Conservation (phyloP, 2,797 vertebrate species). For the Denticeps clupeoides region DNA sequence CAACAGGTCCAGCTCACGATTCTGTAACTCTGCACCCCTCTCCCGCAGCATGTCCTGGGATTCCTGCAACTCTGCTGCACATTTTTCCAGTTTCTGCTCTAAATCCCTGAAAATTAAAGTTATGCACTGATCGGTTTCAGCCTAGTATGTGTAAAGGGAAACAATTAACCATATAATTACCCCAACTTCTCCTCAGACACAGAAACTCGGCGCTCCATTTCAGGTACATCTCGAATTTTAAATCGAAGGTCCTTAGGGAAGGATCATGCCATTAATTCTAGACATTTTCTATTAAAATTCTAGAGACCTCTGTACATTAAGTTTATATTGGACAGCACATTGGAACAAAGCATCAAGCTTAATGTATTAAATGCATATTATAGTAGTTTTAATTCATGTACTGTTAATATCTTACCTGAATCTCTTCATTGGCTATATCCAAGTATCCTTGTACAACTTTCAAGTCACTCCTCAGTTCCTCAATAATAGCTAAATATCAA, state of each 20-base stretch:
- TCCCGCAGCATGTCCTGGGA: conserved; percentile 28
- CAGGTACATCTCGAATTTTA: conserved; percentile 39
- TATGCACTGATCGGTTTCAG: too few relatives aligned
- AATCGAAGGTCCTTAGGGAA: conserved; percentile 49
- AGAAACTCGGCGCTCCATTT: conserved; percentile 20
- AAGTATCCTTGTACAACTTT: conserved; percentile 55
- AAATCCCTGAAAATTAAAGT: too few relatives aligned
- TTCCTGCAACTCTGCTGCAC: conserved; percentile 36
- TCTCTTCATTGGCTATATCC: conserved; percentile 60
- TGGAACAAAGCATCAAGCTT: background rate
- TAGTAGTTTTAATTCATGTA: background rate
- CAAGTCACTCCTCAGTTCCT: conserved; percentile 54
- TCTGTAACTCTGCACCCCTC: conserved; percentile 48
- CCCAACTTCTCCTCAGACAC: conserved; percentile 38
- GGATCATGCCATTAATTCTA: too few relatives aligned
- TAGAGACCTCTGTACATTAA: background rate
- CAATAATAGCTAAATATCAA: conserved; percentile 46
- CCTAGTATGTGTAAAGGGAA: too few relatives aligned
- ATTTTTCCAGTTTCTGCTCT: conserved; percentile 47
- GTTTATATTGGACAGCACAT: too few relatives aligned
- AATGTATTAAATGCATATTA: background rate
- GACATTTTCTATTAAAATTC: too few relatives aligned
- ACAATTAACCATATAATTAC: conserved; percentile 31
- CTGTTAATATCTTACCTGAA: conserved; percentile 49
- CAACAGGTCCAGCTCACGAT: conserved; percentile 43